Conservation (phyloP, 2,797 vertebrate species). For the Notolabrus celidotus region DNA sequence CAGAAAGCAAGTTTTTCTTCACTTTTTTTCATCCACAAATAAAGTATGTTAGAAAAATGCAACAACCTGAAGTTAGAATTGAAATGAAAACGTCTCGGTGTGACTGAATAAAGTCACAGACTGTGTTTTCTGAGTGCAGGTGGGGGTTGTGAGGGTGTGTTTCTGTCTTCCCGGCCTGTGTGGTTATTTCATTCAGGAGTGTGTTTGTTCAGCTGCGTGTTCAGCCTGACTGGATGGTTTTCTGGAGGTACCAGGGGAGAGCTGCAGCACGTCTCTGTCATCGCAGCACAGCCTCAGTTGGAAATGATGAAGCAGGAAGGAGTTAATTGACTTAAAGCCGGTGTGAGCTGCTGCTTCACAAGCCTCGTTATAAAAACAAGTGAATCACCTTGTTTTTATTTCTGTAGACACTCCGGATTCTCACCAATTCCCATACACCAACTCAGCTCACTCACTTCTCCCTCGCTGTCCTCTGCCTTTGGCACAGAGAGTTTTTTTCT, state of each 20-base stretch:
- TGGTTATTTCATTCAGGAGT: constrained; percentile 68
- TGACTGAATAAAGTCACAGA: constrained; percentile 29
- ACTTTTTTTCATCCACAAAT: no score
- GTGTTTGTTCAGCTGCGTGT: constrained; percentile 76
- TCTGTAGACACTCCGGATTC: constrained; percentile 10
- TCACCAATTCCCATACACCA: neutral
- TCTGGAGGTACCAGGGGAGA: constrained; percentile 42
- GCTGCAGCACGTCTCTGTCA: constrained; percentile 49
- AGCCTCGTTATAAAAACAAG: neutral
- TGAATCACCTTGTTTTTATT: constrained; percentile 34
- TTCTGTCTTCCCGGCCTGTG: constrained; percentile 38
- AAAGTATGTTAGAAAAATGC: no score
- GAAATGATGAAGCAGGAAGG: constrained; percentile 15
- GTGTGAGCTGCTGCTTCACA: constrained; percentile 25
- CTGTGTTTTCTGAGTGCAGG: constrained; percentile 31
- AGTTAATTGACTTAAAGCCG: constrained; percentile 34
- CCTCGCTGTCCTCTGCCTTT: constrained; percentile 33
- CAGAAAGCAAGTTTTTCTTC: no score
- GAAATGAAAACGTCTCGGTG: constrained; percentile 3
- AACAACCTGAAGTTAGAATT: neutral
- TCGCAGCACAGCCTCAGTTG: constrained; percentile 28
- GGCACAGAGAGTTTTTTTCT: neutral
- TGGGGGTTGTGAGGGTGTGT: constrained; percentile 32
- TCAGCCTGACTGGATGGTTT: constrained; percentile 44
- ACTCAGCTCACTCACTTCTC: constrained; percentile 1